Conservation (phyloP, 2,797 vertebrate species). For the Myripristis jacobus region DNA sequence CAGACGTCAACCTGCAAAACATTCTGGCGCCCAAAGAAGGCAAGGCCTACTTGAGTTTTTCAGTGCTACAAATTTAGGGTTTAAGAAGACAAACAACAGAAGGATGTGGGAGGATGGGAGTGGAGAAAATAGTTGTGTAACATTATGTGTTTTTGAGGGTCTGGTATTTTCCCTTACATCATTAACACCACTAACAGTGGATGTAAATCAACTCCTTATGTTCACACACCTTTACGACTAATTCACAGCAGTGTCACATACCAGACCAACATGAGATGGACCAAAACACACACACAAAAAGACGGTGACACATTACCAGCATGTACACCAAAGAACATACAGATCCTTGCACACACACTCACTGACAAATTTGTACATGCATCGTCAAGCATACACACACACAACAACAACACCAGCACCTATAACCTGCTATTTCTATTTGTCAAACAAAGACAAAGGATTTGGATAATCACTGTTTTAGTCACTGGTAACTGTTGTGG, state of each 20-base stretch:
- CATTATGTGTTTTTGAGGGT: conserved; percentile 34
- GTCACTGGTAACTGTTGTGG: conserved; percentile 15
- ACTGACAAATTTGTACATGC: not conserved
- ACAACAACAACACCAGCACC: conserved; percentile 50
- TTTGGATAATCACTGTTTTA: conserved; percentile 65
- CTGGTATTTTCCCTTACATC: conserved; percentile 48
- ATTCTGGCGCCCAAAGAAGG: conserved; percentile 5
- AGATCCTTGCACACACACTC: not conserved
- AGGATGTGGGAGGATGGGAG: not conserved
- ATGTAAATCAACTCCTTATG: conserved; percentile 52
- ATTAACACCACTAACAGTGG: conserved; percentile 40
- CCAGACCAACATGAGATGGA: conserved; percentile 2
- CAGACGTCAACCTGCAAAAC: conserved; percentile 24
- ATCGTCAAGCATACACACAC: not conserved
- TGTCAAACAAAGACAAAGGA: conserved; percentile 64
- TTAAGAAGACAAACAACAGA: conserved; percentile 7
- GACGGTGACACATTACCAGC: not conserved
- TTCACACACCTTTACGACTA: conserved; percentile 38
- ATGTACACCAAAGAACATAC: too few species aligned
- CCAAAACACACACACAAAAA: not conserved
- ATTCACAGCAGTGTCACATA: conserved; percentile 22
- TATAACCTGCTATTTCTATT: conserved; percentile 56
- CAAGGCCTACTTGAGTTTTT: not conserved
- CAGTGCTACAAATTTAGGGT: conserved; percentile 2
- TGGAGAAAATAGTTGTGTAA: conserved; percentile 3